A percentile compares a stretch with the other conserved stretches of the same genome.
Evolutionary conservation across 2,113 vertebrate species (phyloP).

Genomic region (Diadophis punctatus): DNA sequence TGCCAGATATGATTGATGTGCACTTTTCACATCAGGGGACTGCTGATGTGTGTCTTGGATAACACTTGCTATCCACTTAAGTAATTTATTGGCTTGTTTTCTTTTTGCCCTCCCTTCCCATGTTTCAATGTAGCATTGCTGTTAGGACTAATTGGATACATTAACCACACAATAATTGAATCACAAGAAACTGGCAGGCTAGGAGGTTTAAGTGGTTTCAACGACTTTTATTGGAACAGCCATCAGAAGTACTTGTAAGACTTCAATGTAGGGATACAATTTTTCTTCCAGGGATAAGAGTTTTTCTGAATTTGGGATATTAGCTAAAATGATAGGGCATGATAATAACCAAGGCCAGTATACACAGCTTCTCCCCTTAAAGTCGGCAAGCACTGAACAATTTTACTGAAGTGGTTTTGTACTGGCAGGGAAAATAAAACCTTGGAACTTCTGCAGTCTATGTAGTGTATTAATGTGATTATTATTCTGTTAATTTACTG

Average conservation of each 20-base stretch:
- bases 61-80: neutral
- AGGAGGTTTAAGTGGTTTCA: slow-evolving; percentile 5
- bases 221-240: neutral
- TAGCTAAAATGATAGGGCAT: neutral
- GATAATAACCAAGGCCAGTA: neutral
- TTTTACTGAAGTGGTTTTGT: neutral
- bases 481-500: neutral
- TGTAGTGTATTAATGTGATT: neutral
- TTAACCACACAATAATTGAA: neutral
- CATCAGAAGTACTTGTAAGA: neutral
- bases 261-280: neutral
- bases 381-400: neutral
- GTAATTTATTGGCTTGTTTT: neutral
- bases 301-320: neutral
- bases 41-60: neutral
- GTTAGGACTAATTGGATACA: neutral
- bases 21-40: neutral
- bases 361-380: neutral
- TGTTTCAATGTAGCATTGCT: neutral
- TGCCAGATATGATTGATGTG: fast-evolving
- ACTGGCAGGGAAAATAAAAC: neutral
- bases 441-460: neutral
- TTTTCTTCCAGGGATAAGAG: neutral
- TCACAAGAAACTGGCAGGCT: neutral
- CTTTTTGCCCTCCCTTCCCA: slow-evolving; percentile 1